Base-by-base conservation (phyloP, 92 coral and sea anemone species). In the Meandrina meandrites region DNA sequence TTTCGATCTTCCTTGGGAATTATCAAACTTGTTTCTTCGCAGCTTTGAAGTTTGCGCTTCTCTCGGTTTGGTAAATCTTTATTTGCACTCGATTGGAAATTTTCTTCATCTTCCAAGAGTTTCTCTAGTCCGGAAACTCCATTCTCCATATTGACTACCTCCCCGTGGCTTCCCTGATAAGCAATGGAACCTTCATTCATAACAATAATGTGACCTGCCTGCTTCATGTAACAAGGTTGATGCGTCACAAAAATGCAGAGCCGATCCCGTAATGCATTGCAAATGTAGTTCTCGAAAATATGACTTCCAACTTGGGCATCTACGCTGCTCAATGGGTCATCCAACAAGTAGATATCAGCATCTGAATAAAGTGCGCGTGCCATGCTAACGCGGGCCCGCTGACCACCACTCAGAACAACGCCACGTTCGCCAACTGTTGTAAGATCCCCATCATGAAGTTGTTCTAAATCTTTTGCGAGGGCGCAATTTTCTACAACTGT, bases 291-390 rank as follows among this genome's bases (percentile, higher is more conserved):
- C 40, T 82, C 72, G 57, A 88, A 82, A 40, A 88, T 62, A 70
- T 78, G 73, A 8, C 60, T 76, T 11, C 87, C 91, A 36, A 88
- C 91, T 24, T 83, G 34, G 57, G 88, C 84, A 77, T 88, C 91
- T 2, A 88, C 81, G 14, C 83, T 58, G 71, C 91, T 88, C 32
- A 88, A 62, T 22, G 91, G 91, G 77, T 88, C 91, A 67, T 88
- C 91, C 58, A 88, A 50, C 37, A 88, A 82, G 76, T 75, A 88
- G 1, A 88, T 64, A 48, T 88, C 91, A 8, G 88, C 88, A 53
- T 84, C 77, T 13, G 91, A 76, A 64, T 88, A 88, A 18, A 88
- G 87, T 18, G 91, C 91, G 51, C 91, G 91, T 75, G 91, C 91
- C 50, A 88, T 58, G 24, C 87, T 81, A 16, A 88, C 86, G 35